Evolutionary conservation across 1,140 invertebrate species (phyloP), one percentile per base, ranked within the genome.

Genomic region (Zaprionus africanus): DNA sequence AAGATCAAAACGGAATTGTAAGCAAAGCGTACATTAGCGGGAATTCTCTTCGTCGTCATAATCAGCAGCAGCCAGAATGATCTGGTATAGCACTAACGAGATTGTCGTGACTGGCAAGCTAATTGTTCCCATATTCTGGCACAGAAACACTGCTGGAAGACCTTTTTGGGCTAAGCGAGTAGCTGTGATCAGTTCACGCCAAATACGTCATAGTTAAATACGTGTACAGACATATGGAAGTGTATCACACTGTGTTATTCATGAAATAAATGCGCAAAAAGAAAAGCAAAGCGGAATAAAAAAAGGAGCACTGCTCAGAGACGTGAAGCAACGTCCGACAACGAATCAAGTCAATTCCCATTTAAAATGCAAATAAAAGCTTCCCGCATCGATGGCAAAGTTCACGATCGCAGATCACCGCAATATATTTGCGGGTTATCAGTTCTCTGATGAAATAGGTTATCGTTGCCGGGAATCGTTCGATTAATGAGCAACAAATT

Each of bases 361-460:
- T 85, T 67, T 31, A 41, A 34, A 56, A 75, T 78, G 75, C 59
- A 72, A 83, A 83, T 82, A 64, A 60, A 79, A 43, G 81, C 82
- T 84, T 84, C 82, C 78, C 82, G 80, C 82, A 81, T 85, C n/a
- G 69, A 73, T 81, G 81, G 54, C 81, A 84, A 71, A 75, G 82
- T 85, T 84, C 82, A 85, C 57, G 82, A 84, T 81, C 82, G 82
- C 38, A 76, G 73, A 65, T 76, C 68, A 72, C 22, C 49, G 49
- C 67, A 58, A 65, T 75, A 69, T 63, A 60, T 34, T 34, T 65
- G 46, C 59, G 62, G 82, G 82, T 85, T 84, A 84, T 84, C 82
- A 22, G 24, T 31, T 34, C 58, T 54, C 74, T 56, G 56, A 73
- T 85, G 59, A 81, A 84, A 85, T 85, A 81, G 82, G 78, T 85